A percentile compares a stretch with the other conserved stretches of the same genome.
phyloP scores from a whole-genome alignment of 2,888 invertebrate species.

The Acanthoscelides obtectus region DNA sequence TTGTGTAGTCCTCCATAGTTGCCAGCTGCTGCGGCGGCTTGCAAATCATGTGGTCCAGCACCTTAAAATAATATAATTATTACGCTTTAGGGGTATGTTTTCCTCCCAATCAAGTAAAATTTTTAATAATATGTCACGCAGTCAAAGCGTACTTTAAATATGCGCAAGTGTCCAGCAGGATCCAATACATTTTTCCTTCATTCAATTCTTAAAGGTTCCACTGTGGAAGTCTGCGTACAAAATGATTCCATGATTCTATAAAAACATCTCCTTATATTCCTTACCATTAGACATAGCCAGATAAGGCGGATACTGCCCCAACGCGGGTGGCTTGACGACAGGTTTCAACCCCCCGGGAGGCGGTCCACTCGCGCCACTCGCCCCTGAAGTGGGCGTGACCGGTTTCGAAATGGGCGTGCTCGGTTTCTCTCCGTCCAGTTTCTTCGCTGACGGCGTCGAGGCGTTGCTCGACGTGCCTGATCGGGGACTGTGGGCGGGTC shows the following conservation, averaged over 20 bases:
- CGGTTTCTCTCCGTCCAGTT: slow-evolving; percentile 79
- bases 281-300: slow-evolving; percentile 51
- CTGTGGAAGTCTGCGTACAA: no score
- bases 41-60: slow-evolving; percentile 56
- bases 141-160: no score
- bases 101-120: no score
- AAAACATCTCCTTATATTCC: no score
- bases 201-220: no score
- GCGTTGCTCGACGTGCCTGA: slow-evolving; percentile 88
- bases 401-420: slow-evolving; percentile 88
- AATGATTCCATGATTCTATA: no score
- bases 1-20: slow-evolving; percentile 58
- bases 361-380: slow-evolving; percentile 44
- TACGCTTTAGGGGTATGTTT: no score
- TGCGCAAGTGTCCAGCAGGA: no score
- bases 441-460: slow-evolving; percentile 84
- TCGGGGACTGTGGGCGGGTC: slow-evolving; percentile 63
- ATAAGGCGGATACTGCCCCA: slow-evolving; percentile 61
- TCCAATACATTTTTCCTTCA: no score
- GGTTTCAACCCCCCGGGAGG: slow-evolving; percentile 53
- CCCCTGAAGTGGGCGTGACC: slow-evolving; percentile 74
- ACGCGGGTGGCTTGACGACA: slow-evolving; percentile 51
- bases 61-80: no score
- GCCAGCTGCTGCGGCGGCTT: slow-evolving; percentile 52
- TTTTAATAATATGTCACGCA: no score